phyloP scores from a whole-genome alignment of 2,888 invertebrate species.

The Xestia xanthographa region DNA sequence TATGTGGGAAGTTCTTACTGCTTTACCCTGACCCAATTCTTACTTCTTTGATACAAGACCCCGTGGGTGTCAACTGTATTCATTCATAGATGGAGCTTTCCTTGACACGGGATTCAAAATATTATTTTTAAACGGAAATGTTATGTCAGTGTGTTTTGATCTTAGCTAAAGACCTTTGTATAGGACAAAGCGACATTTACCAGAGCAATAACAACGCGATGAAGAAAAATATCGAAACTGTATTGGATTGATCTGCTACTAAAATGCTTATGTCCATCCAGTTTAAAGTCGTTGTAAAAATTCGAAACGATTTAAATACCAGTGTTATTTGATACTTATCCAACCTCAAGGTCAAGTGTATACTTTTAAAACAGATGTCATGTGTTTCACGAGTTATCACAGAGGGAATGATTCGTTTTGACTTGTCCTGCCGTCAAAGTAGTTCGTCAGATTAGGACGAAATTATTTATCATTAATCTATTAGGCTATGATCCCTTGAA shows the following conservation, averaged over 20 bases:
- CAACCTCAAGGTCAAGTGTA: too few species aligned
- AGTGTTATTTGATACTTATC: too few species aligned
- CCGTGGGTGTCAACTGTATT: background rate
- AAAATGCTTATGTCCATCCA: background rate
- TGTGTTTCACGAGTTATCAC: too few species aligned
- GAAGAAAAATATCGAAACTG: background rate
- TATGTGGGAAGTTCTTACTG: background rate
- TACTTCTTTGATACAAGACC: background rate
- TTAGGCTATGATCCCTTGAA: too few species aligned
- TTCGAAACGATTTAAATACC: background rate
- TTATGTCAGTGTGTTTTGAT: background rate
- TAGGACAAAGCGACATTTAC: background rate
- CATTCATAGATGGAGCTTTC: constrained; percentile 9
- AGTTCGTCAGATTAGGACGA: too few species aligned
- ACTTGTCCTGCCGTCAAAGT: too few species aligned
- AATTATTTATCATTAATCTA: too few species aligned
- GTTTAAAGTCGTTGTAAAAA: background rate
- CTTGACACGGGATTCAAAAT: background rate
- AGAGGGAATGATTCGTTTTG: too few species aligned
- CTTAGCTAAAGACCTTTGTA: background rate
- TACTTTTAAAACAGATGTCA: too few species aligned
- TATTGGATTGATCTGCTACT: background rate
- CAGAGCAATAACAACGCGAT: background rate
- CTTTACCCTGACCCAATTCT: constrained; percentile 11
- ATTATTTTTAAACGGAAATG: background rate